phyloP scores from a whole-genome alignment of 2,113 vertebrate species.

The Corvus cornix region DNA sequence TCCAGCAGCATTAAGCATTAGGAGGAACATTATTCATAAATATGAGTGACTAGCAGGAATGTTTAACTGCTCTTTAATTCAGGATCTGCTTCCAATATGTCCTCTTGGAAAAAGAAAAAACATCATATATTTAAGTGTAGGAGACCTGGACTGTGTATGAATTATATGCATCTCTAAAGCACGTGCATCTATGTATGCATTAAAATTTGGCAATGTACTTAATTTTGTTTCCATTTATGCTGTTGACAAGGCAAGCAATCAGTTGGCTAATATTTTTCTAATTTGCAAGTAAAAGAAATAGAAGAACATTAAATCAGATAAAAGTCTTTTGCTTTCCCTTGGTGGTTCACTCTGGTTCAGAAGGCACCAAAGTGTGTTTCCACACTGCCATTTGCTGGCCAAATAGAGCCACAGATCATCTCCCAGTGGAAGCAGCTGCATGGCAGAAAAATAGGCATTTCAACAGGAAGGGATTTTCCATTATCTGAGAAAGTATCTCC shows the following conservation, averaged over 20 bases:
- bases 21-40: not conserved
- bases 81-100: not conserved
- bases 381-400: slow-evolving; percentile 24
- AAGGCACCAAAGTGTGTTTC: not conserved
- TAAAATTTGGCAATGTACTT: not conserved
- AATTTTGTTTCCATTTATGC: not conserved
- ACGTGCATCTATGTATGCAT: not conserved
- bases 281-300: not conserved
- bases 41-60: not conserved
- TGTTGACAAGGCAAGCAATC: not conserved
- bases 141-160: not conserved
- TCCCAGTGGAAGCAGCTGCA: not conserved
- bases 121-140: not conserved
- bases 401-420: not conserved
- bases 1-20: not conserved
- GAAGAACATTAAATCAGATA: not conserved
- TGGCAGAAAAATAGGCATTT: not conserved
- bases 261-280: not conserved
- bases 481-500: not conserved
- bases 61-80: not conserved
- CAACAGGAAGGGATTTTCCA: not conserved
- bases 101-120: not conserved
- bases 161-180: not conserved
- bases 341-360: not conserved
- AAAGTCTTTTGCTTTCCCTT: not conserved